Evolutionary conservation across 2,888 invertebrate species (phyloP), one percentile per base, ranked within the genome.

Genomic region (Phyllotreta striolata): DNA sequence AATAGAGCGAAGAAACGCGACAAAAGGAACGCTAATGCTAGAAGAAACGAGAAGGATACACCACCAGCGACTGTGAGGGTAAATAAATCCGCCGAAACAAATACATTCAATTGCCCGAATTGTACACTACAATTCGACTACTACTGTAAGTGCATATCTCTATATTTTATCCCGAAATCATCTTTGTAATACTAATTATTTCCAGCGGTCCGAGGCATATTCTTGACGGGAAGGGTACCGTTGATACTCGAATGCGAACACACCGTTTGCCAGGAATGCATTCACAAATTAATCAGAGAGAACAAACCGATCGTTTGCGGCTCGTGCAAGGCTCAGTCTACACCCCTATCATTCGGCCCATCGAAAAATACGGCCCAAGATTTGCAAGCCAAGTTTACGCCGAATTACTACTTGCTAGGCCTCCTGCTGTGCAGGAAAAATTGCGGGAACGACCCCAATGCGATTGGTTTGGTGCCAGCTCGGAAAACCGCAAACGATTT

Each of bases 161-260:
- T 2, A 44, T 43, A 8, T 44, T 44, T 8, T 44, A 13, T 13
- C 44, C 3, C 7, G 1, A 44, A 44, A 44, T 44, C 1, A 12
- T n/a, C n/a, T n/a, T n/a, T n/a, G n/a, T n/a, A n/a, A n/a, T n/a
- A n/a, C n/a, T n/a, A n/a, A n/a, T n/a, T n/a, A n/a, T n/a, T n/a
- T n/a, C n/a, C n/a, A 65, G 66, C 46, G 77, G 78, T 46, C 66
- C 69, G 46, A 55, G 66, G 63, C 34, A 70, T 67, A 47, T 66
- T 54, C 24, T 66, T 62, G 35, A 41, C 43, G 12, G 79, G 78
- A 47, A 76, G 76, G 54, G 70, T 79, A 6, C 91, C 91, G 0
- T 79, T 91, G 24, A 79, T 90, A 41, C 77, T 91, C 63, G 73
- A 83, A 65, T 92, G 92, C 74, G 87, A 87, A 0, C 92, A 92